phyloP scores from a whole-genome alignment of 1,140 invertebrate species.

The Aphelinus atriplicis region DNA sequence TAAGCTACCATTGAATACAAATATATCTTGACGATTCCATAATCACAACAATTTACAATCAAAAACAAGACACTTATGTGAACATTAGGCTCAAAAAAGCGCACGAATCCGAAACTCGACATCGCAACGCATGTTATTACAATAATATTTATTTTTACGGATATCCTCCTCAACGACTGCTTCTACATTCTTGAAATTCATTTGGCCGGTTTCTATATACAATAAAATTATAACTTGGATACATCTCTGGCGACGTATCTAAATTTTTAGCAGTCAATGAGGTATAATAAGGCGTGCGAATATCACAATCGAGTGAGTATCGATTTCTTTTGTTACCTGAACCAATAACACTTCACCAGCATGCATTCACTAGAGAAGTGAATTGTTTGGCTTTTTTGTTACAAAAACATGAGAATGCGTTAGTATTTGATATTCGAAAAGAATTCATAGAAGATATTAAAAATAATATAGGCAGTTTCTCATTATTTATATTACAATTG shows the following conservation, averaged over 20 bases:
- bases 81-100: conserved; percentile 25
- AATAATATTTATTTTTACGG: not conserved
- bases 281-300: conserved; percentile 40
- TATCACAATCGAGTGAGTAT: conserved; percentile 37
- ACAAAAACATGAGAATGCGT: not conserved
- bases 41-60: conserved; percentile 16
- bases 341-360: conserved; percentile 4
- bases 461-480: not conserved
- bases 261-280: conserved; percentile 35
- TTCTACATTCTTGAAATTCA: not conserved
- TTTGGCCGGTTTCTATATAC: conserved; percentile 39
- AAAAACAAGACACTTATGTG: conserved; percentile 28
- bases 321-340: conserved; percentile 5
- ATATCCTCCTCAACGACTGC: not conserved
- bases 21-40: conserved; percentile 1
- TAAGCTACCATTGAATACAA: conserved; percentile 5
- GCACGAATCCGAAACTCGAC: conserved; percentile 1
- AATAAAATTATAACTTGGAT: conserved; percentile 47
- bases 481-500: conserved; percentile 9
- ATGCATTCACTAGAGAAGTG: conserved; percentile 4
- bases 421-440: conserved; percentile 14
- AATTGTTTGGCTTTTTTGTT: not conserved
- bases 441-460: conserved; percentile 12
- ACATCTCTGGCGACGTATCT: conserved; percentile 29
- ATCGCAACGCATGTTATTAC: conserved; percentile 15